Evolutionary conservation across 1,140 invertebrate genomes (phyloP), one percentile per base, ranked within the genome.

Genomic region (Drosophila mayri): DNA sequence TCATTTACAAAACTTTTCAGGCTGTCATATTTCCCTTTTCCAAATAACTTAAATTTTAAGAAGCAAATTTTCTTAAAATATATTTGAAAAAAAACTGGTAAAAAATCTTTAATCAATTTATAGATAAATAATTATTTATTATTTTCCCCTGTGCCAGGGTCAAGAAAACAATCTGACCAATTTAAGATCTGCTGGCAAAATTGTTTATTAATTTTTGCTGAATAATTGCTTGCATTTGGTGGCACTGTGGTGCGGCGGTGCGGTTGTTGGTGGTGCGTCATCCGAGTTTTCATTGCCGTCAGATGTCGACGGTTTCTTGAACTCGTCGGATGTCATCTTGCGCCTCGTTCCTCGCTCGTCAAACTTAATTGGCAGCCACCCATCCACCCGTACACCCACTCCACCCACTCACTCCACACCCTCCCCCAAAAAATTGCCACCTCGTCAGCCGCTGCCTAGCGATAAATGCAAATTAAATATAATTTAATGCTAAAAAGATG

Each of bases 291-390:
- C 28, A 41, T 76, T 74, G 59, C 47, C 62, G 44, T 43, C 49
- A 63, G 54, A 55, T 59, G 46, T 71, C 49, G 38, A 40, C 40
- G 52, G 76, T 72, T 77, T 76, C 44, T 71, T 72, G 62, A 77
- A 68, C 54, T 46, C 43, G 38, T 4, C 43, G 70, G 47, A 65
- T 81, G 79, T 72, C 74, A 72, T 79, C 67, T 79, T 58, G 71
- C 57, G 57, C 54, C 64, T 49, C 38, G 44, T 77, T 71, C n/a
- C 44, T 60, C 50, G 60, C 77, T 57, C 58, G 49, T 62, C 60
- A 71, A 49, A 81, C 63, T 63, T 70, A 82, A 82, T 82, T 83
- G 76, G 70, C 76, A 59, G 47, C 71, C 62, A 59, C 38, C 57
- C 63, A 70, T 8, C 37, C 44, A 28, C 46, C 44, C 20, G 16